Evolutionary conservation across 2,888 invertebrate genomes (phyloP), one percentile per base, ranked within the genome.

Genomic region (Prenolepis imparis): DNA sequence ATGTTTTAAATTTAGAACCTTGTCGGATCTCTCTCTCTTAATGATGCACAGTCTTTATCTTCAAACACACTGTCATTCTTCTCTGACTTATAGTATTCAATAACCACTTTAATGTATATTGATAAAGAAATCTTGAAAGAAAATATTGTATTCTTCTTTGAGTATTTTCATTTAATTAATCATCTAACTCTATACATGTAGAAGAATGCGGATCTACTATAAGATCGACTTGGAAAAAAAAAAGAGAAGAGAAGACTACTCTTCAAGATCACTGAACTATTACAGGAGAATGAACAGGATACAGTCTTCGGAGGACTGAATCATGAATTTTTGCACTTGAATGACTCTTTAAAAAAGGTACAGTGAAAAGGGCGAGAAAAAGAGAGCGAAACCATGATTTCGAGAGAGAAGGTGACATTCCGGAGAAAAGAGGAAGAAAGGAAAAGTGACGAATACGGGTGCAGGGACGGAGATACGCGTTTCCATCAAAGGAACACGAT

Each of bases 311-410:
- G 12, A 64, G 1, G 39, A 64, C 3, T 39, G 44, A 66, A 41
- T 44, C 0, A 6, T 15, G 18, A 6, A 28, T 1, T 44, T 67
- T 67, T 28, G 18, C 21, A 52, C n/a, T n/a, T 5, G 18, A 32
- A 18, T 32, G 6, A 18, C 28, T 15, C 8, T 32, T 36, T 21
- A 48, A 73, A 72, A 67, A 21, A 68, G 9, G 18, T 5, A 18
- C 2, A n/a, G 18, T 4, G 15, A 41, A 67, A 55, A 28, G 41
- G 44, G 63, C 18, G 18, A 28, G 64, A 57, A 32, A 57, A 32
- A 32, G 21, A 55, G 74, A 91, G 88, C 88, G 87, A 86, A 80
- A 83, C 61, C 83, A 70, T 82, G 82, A 78, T 82, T 82, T 48
- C 74, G 84, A 84, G 84, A 82, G 85, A 24, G 21, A 28, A 41